Conservation (phyloP, 2,797 vertebrate genomes). For the Myiotriccus ornatus region DNA sequence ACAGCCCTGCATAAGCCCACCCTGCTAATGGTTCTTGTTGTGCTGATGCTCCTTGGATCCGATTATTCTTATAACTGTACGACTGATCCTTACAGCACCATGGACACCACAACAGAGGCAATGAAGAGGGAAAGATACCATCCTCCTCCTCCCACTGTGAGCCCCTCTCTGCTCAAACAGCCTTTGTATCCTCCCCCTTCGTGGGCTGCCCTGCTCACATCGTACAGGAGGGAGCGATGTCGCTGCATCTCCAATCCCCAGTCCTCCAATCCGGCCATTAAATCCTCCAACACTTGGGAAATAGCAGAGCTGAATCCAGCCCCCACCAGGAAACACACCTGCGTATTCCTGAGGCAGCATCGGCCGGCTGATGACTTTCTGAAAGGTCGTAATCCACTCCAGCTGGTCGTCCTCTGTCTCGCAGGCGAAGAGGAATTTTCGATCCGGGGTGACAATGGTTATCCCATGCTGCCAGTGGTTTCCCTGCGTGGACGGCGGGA, state of each 20-base stretch:
- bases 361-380: constrained; percentile 90
- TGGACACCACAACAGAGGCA: background rate
- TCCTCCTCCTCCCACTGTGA: background rate
- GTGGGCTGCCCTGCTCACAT: background rate
- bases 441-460: constrained; percentile 92
- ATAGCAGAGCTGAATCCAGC: background rate
- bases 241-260: background rate
- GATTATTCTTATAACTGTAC: accelerated
- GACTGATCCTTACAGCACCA: background rate
- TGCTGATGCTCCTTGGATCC: background rate
- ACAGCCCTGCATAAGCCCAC: background rate
- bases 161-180: background rate
- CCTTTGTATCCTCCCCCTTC: background rate
- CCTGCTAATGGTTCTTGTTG: background rate
- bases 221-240: accelerated
- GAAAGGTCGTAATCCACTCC: constrained; percentile 92
- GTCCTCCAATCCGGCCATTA: background rate
- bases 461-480: constrained; percentile 92
- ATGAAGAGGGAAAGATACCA: background rate
- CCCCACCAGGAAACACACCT: constrained; percentile 72
- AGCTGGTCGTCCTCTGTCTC: constrained; percentile 89
- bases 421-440: constrained; percentile 94
- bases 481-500: constrained; percentile 88
- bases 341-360: constrained; percentile 98
- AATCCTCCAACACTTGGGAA: accelerated